phyloP scores from a whole-genome alignment of 2,797 vertebrate species.

The Sebastes jordani region DNA sequence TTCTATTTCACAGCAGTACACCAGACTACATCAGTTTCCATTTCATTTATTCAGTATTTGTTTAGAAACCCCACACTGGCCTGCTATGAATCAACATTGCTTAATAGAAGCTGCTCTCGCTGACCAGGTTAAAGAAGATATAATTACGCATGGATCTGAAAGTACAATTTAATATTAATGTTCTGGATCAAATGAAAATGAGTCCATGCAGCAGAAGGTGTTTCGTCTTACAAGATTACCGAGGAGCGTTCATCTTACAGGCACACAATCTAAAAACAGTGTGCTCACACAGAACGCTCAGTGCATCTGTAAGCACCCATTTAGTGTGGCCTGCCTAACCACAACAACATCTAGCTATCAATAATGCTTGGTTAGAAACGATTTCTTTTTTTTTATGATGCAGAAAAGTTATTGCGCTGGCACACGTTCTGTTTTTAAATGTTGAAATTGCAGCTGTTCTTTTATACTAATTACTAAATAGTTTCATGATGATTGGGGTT shows the following conservation, averaged over 20 bases:
- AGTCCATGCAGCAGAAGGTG: constrained; percentile 2
- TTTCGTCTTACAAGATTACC: constrained; percentile 25
- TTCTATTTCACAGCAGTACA: constrained; percentile 74
- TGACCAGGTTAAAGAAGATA: constrained; percentile 62
- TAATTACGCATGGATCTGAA: constrained; percentile 33
- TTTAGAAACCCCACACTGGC: constrained; percentile 61
- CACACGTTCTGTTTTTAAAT: not conserved
- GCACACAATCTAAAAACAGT: constrained; percentile 18
- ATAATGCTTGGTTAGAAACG: not conserved
- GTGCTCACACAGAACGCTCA: not conserved
- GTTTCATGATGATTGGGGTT: not conserved
- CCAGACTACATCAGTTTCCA: constrained; percentile 63
- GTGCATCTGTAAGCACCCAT: constrained; percentile 18
- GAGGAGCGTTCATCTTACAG: constrained; percentile 21
- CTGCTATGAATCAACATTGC: constrained; percentile 47
- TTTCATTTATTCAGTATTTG: constrained; percentile 74
- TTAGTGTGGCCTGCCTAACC: constrained; percentile 4
- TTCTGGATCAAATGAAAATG: constrained; percentile 42
- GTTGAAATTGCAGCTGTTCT: constrained; percentile 3
- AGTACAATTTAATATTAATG: constrained; percentile 34
- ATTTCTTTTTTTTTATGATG: not conserved
- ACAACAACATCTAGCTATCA: constrained; percentile 4
- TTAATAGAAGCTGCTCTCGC: constrained; percentile 37
- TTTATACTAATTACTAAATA: constrained; percentile 3
- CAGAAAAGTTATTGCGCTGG: not conserved